Percentiles rank a stretch among this genome's conserved stretches.
These are phyloP conservation scores for Siphonodentalium dalli DNA, from an alignment of 2,888 invertebrate genomes.

Conservation along the genomic window DNA sequence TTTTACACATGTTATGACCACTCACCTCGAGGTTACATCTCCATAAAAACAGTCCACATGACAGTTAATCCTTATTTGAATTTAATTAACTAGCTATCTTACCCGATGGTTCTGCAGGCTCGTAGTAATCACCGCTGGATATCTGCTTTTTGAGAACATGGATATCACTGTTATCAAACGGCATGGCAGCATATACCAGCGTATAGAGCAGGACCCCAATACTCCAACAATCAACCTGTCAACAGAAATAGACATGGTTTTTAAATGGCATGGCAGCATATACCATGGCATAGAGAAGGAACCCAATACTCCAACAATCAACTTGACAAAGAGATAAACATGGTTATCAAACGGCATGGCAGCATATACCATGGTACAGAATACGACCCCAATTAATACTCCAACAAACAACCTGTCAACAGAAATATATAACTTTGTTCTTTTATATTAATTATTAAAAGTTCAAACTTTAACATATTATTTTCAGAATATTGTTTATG, in stretches of 20 bases:
- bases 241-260: conserved; percentile 82
- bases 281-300: conserved; percentile 94
- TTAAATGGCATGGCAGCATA: conserved; percentile 99
- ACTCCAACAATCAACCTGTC: conserved; percentile 76
- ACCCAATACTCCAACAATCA: conserved; percentile 86
- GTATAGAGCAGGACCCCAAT: conserved; percentile 96
- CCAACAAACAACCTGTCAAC: conserved; percentile 71
- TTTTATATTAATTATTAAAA: too few species aligned
- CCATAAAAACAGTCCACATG: too few species aligned
- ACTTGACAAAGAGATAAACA: conserved; percentile 64
- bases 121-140: conserved; percentile 96
- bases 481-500: too few species aligned
- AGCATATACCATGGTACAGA: conserved; percentile 98
- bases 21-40: too few species aligned
- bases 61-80: too few species aligned
- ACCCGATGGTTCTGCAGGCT: conserved; percentile 93
- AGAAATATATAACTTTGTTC: too few species aligned
- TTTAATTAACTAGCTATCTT: conserved; percentile 7
- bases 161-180: conserved; percentile 97
- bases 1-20: too few species aligned
- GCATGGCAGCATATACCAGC: conserved; percentile 99
- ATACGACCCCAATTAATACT: conserved; percentile 93
- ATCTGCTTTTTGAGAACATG: conserved; percentile 95
- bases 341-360: conserved; percentile 99
- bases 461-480: too few species aligned